Percentiles rank a stretch among this genome's conserved stretches.
Conservation (phyloP, 2,888 invertebrate species). For the Phasia obesa region DNA sequence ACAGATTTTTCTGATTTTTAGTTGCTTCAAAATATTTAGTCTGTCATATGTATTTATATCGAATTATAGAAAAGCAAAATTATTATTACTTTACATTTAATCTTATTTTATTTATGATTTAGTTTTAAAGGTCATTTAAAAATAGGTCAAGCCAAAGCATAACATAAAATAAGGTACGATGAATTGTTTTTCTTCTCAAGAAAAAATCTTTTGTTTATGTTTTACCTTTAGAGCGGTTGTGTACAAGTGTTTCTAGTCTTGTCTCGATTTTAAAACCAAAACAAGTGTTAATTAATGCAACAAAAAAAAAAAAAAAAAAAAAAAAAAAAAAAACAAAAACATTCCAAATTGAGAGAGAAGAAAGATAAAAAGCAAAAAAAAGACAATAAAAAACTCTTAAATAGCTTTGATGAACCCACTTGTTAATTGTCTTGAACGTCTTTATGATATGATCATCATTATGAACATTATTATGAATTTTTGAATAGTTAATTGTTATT, state of each 20-base stretch:
- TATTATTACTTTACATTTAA: conserved; percentile 3
- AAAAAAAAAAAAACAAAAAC: background rate
- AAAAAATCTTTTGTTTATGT: no score
- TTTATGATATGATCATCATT: conserved; percentile 9
- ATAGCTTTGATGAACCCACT: conserved; percentile 17
- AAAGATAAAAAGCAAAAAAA: background rate
- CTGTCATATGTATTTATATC: background rate
- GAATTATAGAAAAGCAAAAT: background rate
- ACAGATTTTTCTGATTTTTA: no score
- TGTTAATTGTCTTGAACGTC: background rate
- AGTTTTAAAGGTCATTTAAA: conserved; percentile 48
- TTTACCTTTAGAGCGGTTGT: background rate
- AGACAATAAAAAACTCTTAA: conserved; percentile 8
- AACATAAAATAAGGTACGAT: background rate
- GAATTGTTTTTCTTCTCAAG: conserved; percentile 32
- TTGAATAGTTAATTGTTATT: conserved; percentile 10
- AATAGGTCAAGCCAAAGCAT: conserved; percentile 16
- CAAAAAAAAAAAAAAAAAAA: background rate
- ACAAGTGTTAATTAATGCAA: conserved; percentile 32
- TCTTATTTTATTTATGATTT: conserved; percentile 6
- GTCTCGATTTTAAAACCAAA: background rate
- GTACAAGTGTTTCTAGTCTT: background rate
- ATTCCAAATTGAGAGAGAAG: background rate
- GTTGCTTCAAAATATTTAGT: no score
- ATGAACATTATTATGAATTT: conserved; percentile 16